Conservation (phyloP, 2,797 vertebrate genomes). For the Pachyuromys duprasi region DNA sequence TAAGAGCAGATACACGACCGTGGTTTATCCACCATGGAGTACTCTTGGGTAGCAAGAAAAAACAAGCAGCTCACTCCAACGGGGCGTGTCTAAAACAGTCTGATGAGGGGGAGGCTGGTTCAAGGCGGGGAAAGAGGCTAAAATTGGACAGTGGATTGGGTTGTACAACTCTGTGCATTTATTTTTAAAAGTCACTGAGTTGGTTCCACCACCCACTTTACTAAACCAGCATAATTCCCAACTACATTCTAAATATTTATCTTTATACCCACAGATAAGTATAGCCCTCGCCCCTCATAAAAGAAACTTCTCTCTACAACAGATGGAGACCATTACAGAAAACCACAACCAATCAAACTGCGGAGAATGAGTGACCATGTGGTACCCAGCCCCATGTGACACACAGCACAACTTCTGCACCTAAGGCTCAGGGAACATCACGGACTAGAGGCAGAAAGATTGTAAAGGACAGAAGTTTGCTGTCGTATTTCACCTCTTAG, state of each 20-base stretch:
- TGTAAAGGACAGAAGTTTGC: not conserved
- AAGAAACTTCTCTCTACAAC: not conserved
- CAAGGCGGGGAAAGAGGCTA: not conserved
- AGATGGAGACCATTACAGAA: not conserved
- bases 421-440: not conserved
- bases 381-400: not conserved
- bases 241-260: not conserved
- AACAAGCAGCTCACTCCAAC: fast-evolving
- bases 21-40: fast-evolving
- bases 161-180: fast-evolving
- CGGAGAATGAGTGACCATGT: not conserved
- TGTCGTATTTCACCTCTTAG: not conserved
- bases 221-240: not conserved
- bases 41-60: fast-evolving
- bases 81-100: fast-evolving
- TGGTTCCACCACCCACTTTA: not conserved
- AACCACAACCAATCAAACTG: not conserved
- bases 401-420: no score
- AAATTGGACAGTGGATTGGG: not conserved
- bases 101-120: fast-evolving
- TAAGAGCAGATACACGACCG: fast-evolving
- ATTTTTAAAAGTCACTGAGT: not conserved
- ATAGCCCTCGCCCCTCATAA: not conserved
- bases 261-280: not conserved
- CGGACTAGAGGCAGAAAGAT: not conserved